Base-by-base conservation (phyloP, 2,888 invertebrate genomes). In the Drosophila seclusa region DNA sequence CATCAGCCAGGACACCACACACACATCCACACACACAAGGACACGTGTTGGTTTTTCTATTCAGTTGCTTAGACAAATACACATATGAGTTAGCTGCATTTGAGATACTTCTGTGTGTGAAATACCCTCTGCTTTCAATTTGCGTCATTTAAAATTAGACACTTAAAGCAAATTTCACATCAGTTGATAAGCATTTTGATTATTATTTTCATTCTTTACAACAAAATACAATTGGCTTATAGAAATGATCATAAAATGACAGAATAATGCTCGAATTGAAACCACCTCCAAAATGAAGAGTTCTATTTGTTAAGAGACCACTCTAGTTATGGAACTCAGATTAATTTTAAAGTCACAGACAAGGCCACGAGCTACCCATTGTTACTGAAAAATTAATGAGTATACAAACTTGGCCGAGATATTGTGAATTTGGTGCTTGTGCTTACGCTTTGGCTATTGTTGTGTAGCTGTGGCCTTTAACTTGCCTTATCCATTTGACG, bases 401-500 rank as follows among this genome's bases (percentile, higher is more conserved):
- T 65, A 72, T 42, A 24, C 34, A 52, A 70, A 73, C 76, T 72
- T 73, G 59, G 52, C 13, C 55, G 29, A 64, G 29, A 36, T 31
- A 62, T 58, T 64, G 45, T 62, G 34, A 62, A 67, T 59, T 54
- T 74, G 29, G 32, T 58, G 21, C 10, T 13, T 31, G 50, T 21
- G 36, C 29, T 21, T 57, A 54, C 52, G 68, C 53, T 54, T 58
- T 48, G 60, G 60, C 65, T 49, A 73, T 81, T 76, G 78, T 74
- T 69, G 65, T 69, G 67, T 75, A 42, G 78, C 58, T 67, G 57
- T 58, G 79, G 81, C 65, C 67, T 68, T 68, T 82, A 68, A 64
- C 75, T 69, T 64, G 76, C 68, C 75, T 80, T 69, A 85, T 85
- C 86, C 83, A 69, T 78, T 77, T 76, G 87, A 85, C 82, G 88